Percentiles rank a stretch among this genome's conserved stretches.
Evolutionary conservation across 2,888 invertebrate genomes (phyloP).

Genomic region (Mimumesa dahlbomi): DNA sequence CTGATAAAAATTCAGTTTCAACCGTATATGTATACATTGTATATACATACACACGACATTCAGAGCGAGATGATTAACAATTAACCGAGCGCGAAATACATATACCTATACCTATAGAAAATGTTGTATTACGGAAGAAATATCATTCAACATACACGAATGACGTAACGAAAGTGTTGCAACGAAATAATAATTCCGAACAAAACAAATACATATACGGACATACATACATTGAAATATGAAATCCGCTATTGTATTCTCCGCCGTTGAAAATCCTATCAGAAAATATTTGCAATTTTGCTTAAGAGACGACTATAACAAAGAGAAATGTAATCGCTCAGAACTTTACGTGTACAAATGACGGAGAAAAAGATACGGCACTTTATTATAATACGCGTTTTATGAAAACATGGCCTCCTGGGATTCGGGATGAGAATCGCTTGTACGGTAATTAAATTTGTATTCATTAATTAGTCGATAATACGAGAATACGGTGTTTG

Average conservation of each 20-base stretch:
- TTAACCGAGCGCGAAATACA: not conserved
- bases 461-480: too few relatives aligned
- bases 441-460: too few relatives aligned
- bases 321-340: not conserved
- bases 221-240: too few relatives aligned
- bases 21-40: not conserved
- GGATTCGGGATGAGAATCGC: too few relatives aligned
- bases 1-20: too few relatives aligned
- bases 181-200: slow-evolving; percentile 12
- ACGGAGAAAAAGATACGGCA: too few relatives aligned
- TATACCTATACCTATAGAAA: too few relatives aligned
- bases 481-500: too few relatives aligned
- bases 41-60: too few relatives aligned
- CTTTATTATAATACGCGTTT: too few relatives aligned
- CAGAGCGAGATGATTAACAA: slow-evolving; percentile 15
- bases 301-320: slow-evolving; percentile 2
- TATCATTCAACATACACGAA: not conserved
- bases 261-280: not conserved
- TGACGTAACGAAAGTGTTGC: not conserved
- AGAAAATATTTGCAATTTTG: slow-evolving; percentile 13
- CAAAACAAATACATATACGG: not conserved
- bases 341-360: not conserved
- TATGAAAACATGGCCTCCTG: too few relatives aligned
- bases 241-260: slow-evolving; percentile 1
- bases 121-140: not conserved